Evolutionary conservation across 2,113 vertebrate species (phyloP), one percentile per base, ranked within the genome.

Genomic region (Colinus virginianus): DNA sequence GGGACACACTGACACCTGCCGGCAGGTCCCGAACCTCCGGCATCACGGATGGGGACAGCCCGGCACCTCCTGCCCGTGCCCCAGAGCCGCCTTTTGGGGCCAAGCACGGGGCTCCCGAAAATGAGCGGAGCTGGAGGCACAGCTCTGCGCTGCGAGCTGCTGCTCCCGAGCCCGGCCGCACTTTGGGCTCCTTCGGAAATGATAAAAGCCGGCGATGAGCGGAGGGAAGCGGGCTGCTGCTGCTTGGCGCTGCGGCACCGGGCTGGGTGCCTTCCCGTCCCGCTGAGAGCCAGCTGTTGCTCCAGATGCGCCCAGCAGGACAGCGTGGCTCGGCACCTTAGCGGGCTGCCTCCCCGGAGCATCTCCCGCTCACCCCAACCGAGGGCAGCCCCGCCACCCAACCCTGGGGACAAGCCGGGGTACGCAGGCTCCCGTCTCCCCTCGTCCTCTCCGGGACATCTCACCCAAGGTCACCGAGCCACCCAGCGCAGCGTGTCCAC

Each of bases 1-100:
- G 48, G 93, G 72, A 78, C 71, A 96, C 93, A 96, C 91, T 96
- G 95, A 96, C 95, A 94, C 40, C 95, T 96, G 94, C 94, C 89
- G 96, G 96, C 81, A 36, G 87, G 56, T 81, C 30, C 90, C 51
- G 46, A 90, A 46, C 87, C 34, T 88, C 82, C 72, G 55, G 64
- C 82, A 69, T 28, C 55, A 1, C 53, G 8, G 63, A 25, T 55
- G 82, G 51, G 46, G 3, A 5, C 71, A 38, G 64, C 78, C 26
- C 2, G 49, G 66, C 13, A 36, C n/a, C 56, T 13, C 40, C 78
- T 9, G 38, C 66, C 1, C 62, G 30, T 17, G 20, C 71, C 2
- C 5, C 80, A 0, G 10, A 30, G 72, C 62, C 32, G 72, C 55
- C 7, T 69, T 55, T 48, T 10, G 61, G 34, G 32, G 75, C 10